Evolutionary conservation across 2,797 vertebrate species (phyloP), one percentile per base, ranked within the genome.

Genomic region (Muscicapa striata): DNA sequence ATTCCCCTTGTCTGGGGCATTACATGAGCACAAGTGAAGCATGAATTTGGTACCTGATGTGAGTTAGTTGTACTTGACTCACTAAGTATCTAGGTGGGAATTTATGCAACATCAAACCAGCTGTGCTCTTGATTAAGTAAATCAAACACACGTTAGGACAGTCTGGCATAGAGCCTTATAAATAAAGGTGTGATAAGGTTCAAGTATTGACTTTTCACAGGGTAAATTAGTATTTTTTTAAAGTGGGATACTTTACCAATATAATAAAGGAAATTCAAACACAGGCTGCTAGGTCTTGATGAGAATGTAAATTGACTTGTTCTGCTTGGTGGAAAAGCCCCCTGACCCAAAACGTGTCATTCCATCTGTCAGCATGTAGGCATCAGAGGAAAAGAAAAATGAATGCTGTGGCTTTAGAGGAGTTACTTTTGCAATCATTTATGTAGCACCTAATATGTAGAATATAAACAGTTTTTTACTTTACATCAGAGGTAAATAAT

Each of bases 271-370:
- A 66, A 90, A 45, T 74, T 93, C 80, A 95, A 86, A 82, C 90
- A 80, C 45, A 83, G 95, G 85, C 78, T 95, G 61, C 61, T 83
- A 86, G n/a, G 41, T 94, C 84, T 97, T 97, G 96, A 97, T 96
- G 85, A 96, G 93, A 97, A 95, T 96, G 77, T 30, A 92, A 95
- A 93, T 91, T 96, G 96, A 95, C 87, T 94, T 96, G 89, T 97
- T 95, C 84, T 96, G 76, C 93, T 95, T 87, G 75, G 76, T 97
- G 82, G 92, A 96, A 96, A 96, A 96, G 72, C 76, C 88, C 92
- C 89, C 87, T 94, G 93, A 97, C 94, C 94, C 87, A 94, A 97
- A 97, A 78, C 79, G 61, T 66, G 84, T 66, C 78, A 89, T 90
- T 94, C 94, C 87, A 94, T 97, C 95, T 96, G 94, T 91, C 91